A percentile compares a stretch with the other conserved stretches of the same genome.
These are phyloP conservation scores for Octonoba sinensis DNA, from an alignment of 2,888 invertebrate species.

Conservation along the genomic window DNA sequence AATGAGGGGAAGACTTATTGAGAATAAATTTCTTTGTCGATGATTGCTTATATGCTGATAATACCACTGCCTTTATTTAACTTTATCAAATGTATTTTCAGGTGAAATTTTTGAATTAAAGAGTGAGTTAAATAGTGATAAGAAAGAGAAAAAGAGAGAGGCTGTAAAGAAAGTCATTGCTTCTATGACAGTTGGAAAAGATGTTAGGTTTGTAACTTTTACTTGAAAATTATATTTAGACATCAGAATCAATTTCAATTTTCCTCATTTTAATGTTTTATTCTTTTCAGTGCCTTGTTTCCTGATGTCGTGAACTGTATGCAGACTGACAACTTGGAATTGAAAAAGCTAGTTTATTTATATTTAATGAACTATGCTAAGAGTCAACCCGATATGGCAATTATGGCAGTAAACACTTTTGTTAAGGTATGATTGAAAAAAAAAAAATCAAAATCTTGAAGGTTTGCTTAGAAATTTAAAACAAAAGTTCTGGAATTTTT, in stretches of 20 bases:
- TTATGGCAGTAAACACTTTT: conserved; percentile 99
- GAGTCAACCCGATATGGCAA: conserved; percentile 99
- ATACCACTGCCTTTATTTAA: too few relatives aligned
- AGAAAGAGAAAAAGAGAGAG: conserved; percentile 99
- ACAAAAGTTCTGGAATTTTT: neutral
- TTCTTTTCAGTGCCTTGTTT: conserved; percentile 83
- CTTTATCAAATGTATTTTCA: conserved; percentile 66
- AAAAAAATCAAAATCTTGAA: neutral
- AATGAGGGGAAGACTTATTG: too few relatives aligned
- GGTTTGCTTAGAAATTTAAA: neutral
- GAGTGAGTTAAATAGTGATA: conserved; percentile 98
- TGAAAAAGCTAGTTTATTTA: conserved; percentile 98
- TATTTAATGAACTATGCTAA: conserved; percentile 99
- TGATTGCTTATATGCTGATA: too few relatives aligned
- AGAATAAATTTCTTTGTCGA: too few relatives aligned
- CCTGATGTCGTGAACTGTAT: conserved; percentile 99
- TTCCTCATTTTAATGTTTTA: neutral
- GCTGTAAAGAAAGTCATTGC: conserved; percentile 99
- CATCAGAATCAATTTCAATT: neutral
- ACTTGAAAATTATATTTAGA: neutral
- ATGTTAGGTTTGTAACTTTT: conserved; percentile 78
- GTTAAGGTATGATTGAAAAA: conserved; percentile 82
- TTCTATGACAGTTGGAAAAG: conserved; percentile 99
- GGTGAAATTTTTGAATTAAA: conserved; percentile 99
- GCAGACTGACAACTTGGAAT: conserved; percentile 99